phyloP scores from a whole-genome alignment of 1,140 invertebrate species.

The Halictus rubicundus region DNA sequence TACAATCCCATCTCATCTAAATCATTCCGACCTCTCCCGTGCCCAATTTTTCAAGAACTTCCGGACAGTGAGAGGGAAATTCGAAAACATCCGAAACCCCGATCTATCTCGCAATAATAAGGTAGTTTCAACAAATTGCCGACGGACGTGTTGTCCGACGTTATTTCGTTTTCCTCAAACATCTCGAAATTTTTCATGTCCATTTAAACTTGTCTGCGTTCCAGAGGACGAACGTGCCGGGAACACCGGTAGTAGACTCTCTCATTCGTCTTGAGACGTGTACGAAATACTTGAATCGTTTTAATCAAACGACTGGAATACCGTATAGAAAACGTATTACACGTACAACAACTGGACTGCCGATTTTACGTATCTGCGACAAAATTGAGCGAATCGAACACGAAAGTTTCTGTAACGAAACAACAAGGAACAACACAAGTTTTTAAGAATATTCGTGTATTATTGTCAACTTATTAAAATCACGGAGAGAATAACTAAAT shows the following conservation, averaged over 20 bases:
- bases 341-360: too few species aligned
- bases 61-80: background rate
- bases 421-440: too few species aligned
- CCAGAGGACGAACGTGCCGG: background rate
- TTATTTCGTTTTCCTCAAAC: background rate
- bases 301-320: background rate
- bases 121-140: constrained; percentile 8
- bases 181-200: constrained; percentile 7
- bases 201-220: background rate
- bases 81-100: background rate
- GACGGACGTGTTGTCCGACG: background rate
- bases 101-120: constrained; percentile 7
- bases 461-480: too few species aligned
- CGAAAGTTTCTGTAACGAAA: too few species aligned
- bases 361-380: too few species aligned
- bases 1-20: background rate
- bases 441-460: too few species aligned
- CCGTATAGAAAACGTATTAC: background rate
- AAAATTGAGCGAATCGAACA: too few species aligned
- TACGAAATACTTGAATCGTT: background rate
- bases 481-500: too few species aligned
- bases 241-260: background rate
- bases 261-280: too few species aligned
- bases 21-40: background rate
- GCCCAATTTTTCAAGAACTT: background rate